These are phyloP conservation scores for Willowsia nigromaculata DNA, from an alignment of 2,888 invertebrate genomes.

Conservation along the genomic window DNA sequence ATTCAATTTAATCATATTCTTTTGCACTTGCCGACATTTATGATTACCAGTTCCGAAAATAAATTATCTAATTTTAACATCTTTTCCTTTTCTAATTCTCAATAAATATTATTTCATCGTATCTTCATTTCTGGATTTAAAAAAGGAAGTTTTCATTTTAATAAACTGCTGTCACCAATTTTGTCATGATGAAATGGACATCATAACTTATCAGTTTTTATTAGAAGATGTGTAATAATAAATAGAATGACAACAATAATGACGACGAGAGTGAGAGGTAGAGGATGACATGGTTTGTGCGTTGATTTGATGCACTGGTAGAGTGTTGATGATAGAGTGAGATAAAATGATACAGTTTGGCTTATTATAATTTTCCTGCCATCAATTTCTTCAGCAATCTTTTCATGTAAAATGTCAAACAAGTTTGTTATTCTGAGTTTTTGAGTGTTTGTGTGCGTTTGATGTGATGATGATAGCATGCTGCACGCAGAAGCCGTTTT, in stretches of 20 bases:
- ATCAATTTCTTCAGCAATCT: conserved; percentile 28
- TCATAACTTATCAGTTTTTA: conserved; percentile 19
- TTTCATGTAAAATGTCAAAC: conserved; percentile 64
- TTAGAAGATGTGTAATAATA: not conserved
- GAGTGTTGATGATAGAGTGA: conserved; percentile 34
- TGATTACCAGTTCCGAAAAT: conserved; percentile 49
- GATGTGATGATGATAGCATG: conserved; percentile 40
- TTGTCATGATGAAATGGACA: conserved; percentile 21
- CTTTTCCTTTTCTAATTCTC: not conserved
- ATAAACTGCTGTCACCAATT: conserved; percentile 63
- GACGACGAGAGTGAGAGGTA: conserved; percentile 1
- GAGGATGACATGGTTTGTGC: not conserved
- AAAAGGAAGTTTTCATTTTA: conserved; percentile 44
- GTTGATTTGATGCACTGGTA: not conserved
- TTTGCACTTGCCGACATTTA: conserved; percentile 13
- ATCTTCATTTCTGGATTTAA: conserved; percentile 17
- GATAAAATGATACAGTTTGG: conserved; percentile 41
- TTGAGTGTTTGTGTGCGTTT: conserved; percentile 7
- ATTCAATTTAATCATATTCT: conserved; percentile 39
- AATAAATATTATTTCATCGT: not conserved
- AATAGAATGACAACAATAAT: conserved; percentile 16
- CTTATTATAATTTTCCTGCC: conserved; percentile 35
- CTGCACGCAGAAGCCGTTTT: conserved; percentile 20
- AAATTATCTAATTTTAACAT: conserved; percentile 48
- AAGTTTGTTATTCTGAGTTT: conserved; percentile 36